phyloP scores from a whole-genome alignment of 2,797 vertebrate species.

The Peromyscus melanophrys region DNA sequence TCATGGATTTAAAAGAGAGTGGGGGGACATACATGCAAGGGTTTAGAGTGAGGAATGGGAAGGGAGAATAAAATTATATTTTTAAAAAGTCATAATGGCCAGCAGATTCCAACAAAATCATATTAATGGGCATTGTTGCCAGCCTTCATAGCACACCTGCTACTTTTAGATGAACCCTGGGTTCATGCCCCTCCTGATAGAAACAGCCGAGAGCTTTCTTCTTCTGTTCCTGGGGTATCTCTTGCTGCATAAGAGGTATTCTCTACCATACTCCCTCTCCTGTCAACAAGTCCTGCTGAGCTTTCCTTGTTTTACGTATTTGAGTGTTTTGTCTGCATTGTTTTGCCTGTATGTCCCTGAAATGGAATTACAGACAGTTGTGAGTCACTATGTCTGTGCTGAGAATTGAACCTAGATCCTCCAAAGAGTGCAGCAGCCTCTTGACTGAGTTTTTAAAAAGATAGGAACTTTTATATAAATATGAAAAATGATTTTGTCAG shows the following conservation, averaged over 20 bases:
- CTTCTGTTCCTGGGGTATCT: not conserved
- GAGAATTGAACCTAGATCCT: not conserved
- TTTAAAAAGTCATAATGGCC: not conserved
- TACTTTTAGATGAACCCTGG: not conserved
- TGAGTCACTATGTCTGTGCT: not conserved
- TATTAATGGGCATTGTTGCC: not conserved
- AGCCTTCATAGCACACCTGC: not conserved
- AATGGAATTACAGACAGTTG: not conserved
- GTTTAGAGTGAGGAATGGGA: not conserved
- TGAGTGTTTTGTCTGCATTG: not conserved
- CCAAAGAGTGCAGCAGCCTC: not conserved
- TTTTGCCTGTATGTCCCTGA: not conserved
- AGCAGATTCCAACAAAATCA: not conserved
- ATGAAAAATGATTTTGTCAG: constrained; percentile 18
- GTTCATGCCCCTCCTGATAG: not conserved
- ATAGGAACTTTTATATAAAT: constrained; percentile 24
- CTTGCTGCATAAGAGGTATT: not conserved
- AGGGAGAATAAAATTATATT: not conserved
- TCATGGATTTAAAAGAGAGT: not conserved
- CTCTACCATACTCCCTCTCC: not conserved
- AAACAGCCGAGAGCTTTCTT: not conserved
- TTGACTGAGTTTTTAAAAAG: not conserved
- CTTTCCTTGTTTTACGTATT: not conserved
- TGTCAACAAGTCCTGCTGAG: not conserved
- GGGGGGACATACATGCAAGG: not conserved